Base-by-base conservation (phyloP, 2,113 vertebrate species). In the Austrofundulus limnaeus region DNA sequence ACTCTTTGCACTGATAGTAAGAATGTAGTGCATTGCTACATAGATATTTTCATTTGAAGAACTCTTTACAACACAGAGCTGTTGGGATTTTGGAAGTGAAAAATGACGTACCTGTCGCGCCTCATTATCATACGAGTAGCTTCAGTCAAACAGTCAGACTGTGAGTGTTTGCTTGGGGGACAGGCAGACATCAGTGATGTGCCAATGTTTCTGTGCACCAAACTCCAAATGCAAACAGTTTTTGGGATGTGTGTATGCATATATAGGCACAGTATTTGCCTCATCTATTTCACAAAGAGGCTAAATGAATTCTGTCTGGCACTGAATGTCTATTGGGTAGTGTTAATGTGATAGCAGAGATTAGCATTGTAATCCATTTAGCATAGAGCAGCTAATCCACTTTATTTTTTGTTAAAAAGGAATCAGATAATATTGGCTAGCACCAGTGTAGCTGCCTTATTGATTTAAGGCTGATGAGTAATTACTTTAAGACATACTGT, bases 291-390 rank as follows among this genome's bases (percentile, higher is more conserved):
- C 85, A 66, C 75, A 64, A 64, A 1, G 61, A 64, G 65, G 75
- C 67, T 70, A 77, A 89, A 80, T 83, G 46, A 81, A 82, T 84
- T 75, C 70, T 80, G 77, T 72, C 84, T 85, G 76, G 60, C 77
- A 76, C 70, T 47, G 63, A 70, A 83, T 86, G 78, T 83, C 89
- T 85, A 87, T 89, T 89, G 83, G 88, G 71, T 80, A 52, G 70
- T 82, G 77, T 84, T 92, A 87, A 91, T 91, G 86, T 88, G 91
- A 93, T 91, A 89, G 83, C 75, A 78, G 84, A 92, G 91, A 93
- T 93, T 92, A 93, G 84, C 82, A 84, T 88, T 91, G 91, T 93
- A 92, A 93, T 93, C 91, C 92, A 91, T 89, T 93, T 91, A 92
- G 87, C 82, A 90, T 90, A 85, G 81, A 87, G 60, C 77, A 85